Evolutionary conservation across 1,140 invertebrate genomes (phyloP), one percentile per base, ranked within the genome.

Genomic region (Zaprionus ghesquierei): DNA sequence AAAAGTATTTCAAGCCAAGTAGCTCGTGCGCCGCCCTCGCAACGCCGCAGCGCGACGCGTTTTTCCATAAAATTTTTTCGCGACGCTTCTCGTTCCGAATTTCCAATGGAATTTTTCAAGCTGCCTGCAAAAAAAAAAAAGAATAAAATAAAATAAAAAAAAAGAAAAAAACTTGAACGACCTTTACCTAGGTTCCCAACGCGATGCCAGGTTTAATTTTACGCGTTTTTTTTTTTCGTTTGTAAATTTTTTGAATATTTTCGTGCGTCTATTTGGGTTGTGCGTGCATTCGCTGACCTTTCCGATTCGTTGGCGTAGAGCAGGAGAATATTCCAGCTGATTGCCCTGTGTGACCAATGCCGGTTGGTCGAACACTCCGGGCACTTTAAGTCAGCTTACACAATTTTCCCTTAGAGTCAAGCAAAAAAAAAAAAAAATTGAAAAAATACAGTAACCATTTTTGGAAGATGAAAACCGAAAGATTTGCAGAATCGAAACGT

Each of bases 1-100:
- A 70, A 70, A 62, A 38, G 31, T 63, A 70, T 75, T 75, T 64
- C 29, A 38, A 75, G 59, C 38, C 71, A 74, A 70, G 72, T 59
- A 66, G 66, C 66, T 58, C 59, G 72, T 75, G 53, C 54, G 64
- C 38, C 54, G 27, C 31, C 54, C 12, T 12, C 13, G 12, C 58
- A 5, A 59, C n/a, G n/a, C n/a, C 5, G 18, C 25, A 18, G 5
- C 22, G 61, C 33, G 50, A 55, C 68, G 55, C 65, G 51, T 56
- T 66, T 69, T 69, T 50, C 58, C 44, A 58, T 54, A 59, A 58
- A 13, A 29, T 8, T 29, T 53, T 51, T 59, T 41, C 50, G 54
- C 35, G 63, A 33, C 55, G 54, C 33, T 66, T 50, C 50, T 53
- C 54, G 54, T 72, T 54, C 54, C 69, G 54, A 62, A 58, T 69